Evolutionary conservation across 1,140 invertebrate species (phyloP).

Genomic region (Maconellicoccus hirsutus): DNA sequence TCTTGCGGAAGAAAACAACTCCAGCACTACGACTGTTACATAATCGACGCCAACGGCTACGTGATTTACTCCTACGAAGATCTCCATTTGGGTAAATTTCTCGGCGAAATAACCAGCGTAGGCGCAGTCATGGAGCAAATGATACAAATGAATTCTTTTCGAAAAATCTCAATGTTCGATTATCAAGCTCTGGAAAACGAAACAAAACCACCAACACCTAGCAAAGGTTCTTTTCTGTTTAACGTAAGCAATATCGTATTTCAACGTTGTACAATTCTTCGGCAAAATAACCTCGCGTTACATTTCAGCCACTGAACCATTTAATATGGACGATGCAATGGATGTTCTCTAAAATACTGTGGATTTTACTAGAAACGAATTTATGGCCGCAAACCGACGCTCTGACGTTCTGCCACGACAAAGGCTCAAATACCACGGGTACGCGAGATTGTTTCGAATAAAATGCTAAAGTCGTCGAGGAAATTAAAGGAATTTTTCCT

Average conservation of each 20-base stretch:
- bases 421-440: too few relatives aligned
- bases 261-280: too few relatives aligned
- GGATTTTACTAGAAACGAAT: background rate
- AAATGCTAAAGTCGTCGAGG: too few relatives aligned
- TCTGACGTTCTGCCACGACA: background rate
- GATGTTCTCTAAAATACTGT: background rate
- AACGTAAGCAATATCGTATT: background rate
- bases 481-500: too few relatives aligned
- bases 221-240: background rate
- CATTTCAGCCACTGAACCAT: background rate
- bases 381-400: background rate
- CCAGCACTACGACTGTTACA: constrained; percentile 59
- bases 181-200: constrained; percentile 68
- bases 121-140: constrained; percentile 66
- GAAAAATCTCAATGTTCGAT: constrained; percentile 66
- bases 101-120: constrained; percentile 71
- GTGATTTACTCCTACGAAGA: constrained; percentile 60
- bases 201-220: background rate
- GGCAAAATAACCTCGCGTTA: too few relatives aligned
- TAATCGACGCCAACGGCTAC: constrained; percentile 82
- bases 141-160: constrained; percentile 58
- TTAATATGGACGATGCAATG: background rate
- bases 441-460: too few relatives aligned
- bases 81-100: constrained; percentile 60
- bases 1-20: too few relatives aligned